Evolutionary conservation across 2,113 vertebrate genomes (phyloP).

Genomic region (Thalassoma bifasciatum): DNA sequence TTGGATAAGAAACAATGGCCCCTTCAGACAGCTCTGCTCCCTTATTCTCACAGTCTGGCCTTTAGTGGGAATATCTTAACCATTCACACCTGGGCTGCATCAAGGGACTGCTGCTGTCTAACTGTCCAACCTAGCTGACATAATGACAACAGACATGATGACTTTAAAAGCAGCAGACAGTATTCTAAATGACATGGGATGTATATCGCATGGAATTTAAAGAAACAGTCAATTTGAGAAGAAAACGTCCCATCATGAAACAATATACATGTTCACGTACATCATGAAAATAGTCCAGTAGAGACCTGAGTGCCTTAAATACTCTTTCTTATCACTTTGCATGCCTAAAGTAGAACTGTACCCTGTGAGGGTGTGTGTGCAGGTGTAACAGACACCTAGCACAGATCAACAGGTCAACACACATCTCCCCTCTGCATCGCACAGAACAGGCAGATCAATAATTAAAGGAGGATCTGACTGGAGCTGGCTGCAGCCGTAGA

Average conservation of each 20-base stretch:
- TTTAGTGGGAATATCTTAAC: constrained; percentile 79
- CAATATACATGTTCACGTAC: neutral
- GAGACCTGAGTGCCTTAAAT: neutral
- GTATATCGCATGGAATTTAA: neutral
- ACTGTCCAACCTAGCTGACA: constrained; percentile 68
- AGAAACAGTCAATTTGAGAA: neutral
- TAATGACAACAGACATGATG: constrained; percentile 59
- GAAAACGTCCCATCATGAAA: neutral
- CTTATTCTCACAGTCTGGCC: constrained; percentile 75
- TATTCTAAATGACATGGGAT: constrained; percentile 12
- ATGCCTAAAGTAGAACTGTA: constrained; percentile 54
- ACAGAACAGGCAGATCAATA: constrained; percentile 66
- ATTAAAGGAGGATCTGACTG: constrained; percentile 58
- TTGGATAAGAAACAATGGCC: constrained; percentile 81
- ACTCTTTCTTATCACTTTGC: constrained; percentile 9
- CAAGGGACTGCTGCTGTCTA: constrained; percentile 63
- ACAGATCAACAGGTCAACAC: constrained; percentile 73
- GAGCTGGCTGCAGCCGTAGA: constrained; percentile 22
- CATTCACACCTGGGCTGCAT: constrained; percentile 61
- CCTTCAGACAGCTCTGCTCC: constrained; percentile 75
- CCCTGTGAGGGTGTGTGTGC: constrained; percentile 36
- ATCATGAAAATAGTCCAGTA: constrained; percentile 2
- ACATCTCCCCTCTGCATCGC: constrained; percentile 62
- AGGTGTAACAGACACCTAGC: constrained; percentile 69
- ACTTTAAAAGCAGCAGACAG: constrained; percentile 17